Conservation (phyloP, 2,797 vertebrate genomes). For the Catharus ustulatus region DNA sequence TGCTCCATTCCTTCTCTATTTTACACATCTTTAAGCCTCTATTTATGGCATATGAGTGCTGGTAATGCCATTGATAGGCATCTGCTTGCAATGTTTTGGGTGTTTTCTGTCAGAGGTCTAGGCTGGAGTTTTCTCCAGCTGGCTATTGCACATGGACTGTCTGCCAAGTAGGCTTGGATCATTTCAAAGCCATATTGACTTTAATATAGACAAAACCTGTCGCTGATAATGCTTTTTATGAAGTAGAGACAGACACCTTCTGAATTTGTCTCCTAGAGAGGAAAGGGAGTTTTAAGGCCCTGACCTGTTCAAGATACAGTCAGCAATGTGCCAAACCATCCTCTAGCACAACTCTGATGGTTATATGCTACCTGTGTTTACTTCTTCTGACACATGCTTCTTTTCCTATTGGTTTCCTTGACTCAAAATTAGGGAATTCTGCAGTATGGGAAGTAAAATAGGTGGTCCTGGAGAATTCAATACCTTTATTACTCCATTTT, state of each 20-base stretch:
- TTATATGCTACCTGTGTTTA: neutral
- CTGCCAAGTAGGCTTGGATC: constrained; percentile 51
- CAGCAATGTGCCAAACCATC: neutral
- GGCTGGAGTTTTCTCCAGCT: constrained; percentile 45
- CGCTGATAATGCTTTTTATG: constrained; percentile 18
- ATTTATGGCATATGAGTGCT: neutral
- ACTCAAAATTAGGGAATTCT: neutral
- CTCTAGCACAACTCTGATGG: neutral
- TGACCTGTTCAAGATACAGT: neutral
- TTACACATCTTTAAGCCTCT: neutral
- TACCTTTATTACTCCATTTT: neutral
- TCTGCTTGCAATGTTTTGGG: neutral
- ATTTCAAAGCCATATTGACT: constrained; percentile 53
- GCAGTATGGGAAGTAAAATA: neutral
- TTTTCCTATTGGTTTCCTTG: neutral
- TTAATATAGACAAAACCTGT: constrained; percentile 31
- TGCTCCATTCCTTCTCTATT: neutral
- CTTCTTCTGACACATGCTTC: neutral
- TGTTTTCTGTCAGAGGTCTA: constrained; percentile 30
- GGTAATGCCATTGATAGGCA: neutral
- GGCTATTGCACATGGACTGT: neutral
- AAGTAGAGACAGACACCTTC: neutral
- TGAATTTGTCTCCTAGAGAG: neutral
- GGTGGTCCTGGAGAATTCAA: neutral
- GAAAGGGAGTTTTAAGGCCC: neutral